Base-by-base conservation (phyloP, 2,113 vertebrate species). In the Tychaedon coryphoeus region DNA sequence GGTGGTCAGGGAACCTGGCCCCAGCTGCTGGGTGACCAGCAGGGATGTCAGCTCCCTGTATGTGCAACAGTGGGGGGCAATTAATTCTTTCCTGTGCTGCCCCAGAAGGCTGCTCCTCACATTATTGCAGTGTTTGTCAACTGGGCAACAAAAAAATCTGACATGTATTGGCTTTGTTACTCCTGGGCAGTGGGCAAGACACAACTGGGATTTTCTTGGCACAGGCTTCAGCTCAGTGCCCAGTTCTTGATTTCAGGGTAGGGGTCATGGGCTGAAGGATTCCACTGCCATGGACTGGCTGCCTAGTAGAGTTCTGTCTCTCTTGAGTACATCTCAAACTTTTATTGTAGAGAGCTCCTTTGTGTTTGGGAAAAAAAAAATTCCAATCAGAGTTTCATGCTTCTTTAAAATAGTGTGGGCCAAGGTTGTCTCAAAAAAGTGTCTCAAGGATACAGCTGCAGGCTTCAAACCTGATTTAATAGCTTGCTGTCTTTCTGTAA, bases 401-500 rank as follows among this genome's bases (percentile, higher is more conserved):
- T 17, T 12, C 48, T 95, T 84, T 93, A 56, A 89, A 93, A 88
- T 28, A 83, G 88, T 34, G 54, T 83, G 77, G 86, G 86, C 86
- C 92, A 96, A 95, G 79, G 80, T 10, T 95, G 57, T 72, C 76
- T 86, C 76, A 62, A 66, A 89, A 91, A 76, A 15, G 12, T 60
- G 72, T 86, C 90, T 94, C 88, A 88, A 97, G 75, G 85, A 92
- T 88, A 92, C 34, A 47, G 25, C 82, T 86, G 65, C 38, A 93
- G 90, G 65, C 64, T 88, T 94, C 88, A 51, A 71, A 85, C 18
- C 40, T 67, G 47, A 93, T 71, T 88, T 51, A 94, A 88, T 53
- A 88, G 72, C 78, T 79, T 80, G 28, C 75, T 83, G n/a, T 64
- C 60, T 90, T 83, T 86, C 77, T 24, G 6, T 43, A 74, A 88